These are phyloP conservation scores for Thaumatotibia leucotreta DNA, from an alignment of 1,140 invertebrate genomes.

Conservation along the genomic window DNA sequence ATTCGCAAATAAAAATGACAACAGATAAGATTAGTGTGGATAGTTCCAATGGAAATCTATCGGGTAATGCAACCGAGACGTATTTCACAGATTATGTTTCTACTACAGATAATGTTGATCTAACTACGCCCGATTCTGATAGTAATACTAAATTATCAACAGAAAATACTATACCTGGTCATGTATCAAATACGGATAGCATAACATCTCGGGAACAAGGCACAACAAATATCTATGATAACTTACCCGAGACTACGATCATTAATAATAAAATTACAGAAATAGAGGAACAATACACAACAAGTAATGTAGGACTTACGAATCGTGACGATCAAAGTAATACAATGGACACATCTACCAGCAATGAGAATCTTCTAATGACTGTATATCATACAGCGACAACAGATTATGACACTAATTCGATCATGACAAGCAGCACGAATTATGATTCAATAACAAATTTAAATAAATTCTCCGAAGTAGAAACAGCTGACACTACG, in stretches of 20 bases:
- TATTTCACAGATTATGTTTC: not conserved
- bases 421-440: not conserved
- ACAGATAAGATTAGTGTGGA: not conserved
- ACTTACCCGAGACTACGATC: not conserved
- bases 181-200: not conserved
- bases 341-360: not conserved
- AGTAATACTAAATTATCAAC: not conserved
- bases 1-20: not conserved
- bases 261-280: not conserved
- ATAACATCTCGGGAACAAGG: not conserved
- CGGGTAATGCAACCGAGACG: not conserved
- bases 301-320: no score
- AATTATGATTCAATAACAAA: not conserved
- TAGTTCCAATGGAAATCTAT: not conserved
- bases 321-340: no score
- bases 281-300: not conserved
- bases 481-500: not conserved
- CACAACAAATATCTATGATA: not conserved
- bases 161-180: not conserved
- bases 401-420: not conserved
- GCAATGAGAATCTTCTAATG: not conserved
- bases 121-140: not conserved
- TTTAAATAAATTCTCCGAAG: not conserved
- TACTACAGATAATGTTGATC: not conserved
- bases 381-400: not conserved